Base-by-base conservation (phyloP, 2,888 invertebrate genomes). In the Dolichopus griseipennis region DNA sequence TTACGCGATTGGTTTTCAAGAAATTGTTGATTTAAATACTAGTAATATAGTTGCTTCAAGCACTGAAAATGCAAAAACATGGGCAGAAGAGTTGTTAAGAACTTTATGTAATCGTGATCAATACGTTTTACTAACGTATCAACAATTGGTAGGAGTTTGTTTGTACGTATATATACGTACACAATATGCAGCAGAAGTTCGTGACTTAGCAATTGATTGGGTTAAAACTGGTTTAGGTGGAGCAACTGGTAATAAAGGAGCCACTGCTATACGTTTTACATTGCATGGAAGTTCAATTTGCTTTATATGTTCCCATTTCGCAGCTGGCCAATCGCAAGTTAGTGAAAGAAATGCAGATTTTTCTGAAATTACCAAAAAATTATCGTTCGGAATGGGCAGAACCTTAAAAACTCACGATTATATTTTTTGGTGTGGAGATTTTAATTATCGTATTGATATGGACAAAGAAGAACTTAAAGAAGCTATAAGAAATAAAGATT, bases 341-440 rank as follows among this genome's bases (percentile, higher is more conserved):
- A 85, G 85, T 70, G 98, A 99, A 78, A 85, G 99, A 69, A 99
- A 99, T 83, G 94, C 93, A 9, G 98, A 99, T 82, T 99, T 94
- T 79, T 89, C 92, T 33, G 97, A 98, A 83, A 97, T 99, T 69
- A 92, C 93, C 0, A 86, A 93, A 74, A 97, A 95, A 84, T 85
- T 94, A 68, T 87, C 89, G 10, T 95, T 95, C 78, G 94, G 95
- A 1, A 93, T 95, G 92, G 95, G 95, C 12, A 86, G 95, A 70
- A 91, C 92, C 0, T 83, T 98, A 8, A 92, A 93, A 79, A 93
- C 95, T 1, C 98, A 99, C 78, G 99, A 99, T 82, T 97, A 96
- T 79, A 90, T 99, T 1, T 97, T 99, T 82, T 99, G 98, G 98
- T 95, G 97, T 80, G 99, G 99, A 0, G 99, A 99, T 83, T 99